A percentile compares a stretch with the other conserved stretches of the same genome.
Conservation (phyloP, 2,888 invertebrate species). For the Kuschelorhynchus macadamiae region DNA sequence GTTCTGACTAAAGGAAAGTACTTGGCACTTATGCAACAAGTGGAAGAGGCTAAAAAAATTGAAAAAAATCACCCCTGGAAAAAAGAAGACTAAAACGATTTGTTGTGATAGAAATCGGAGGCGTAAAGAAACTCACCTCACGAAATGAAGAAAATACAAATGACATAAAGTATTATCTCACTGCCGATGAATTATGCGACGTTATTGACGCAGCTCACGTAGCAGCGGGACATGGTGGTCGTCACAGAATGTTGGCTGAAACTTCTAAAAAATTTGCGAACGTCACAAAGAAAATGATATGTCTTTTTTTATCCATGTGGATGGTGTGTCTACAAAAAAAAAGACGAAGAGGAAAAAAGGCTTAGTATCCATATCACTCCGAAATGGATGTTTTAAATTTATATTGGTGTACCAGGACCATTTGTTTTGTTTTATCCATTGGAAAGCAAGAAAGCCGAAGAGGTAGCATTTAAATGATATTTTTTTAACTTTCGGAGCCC, state of each 20-base stretch:
- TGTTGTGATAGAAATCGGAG: constrained; percentile 18
- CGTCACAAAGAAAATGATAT: no score
- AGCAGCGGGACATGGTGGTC: no score
- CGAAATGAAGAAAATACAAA: constrained; percentile 7
- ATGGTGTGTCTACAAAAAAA: constrained; percentile 29
- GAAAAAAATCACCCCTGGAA: constrained; percentile 10
- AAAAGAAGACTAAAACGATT: constrained; percentile 40
- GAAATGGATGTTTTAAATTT: constrained; percentile 56
- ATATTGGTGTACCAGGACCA: background rate
- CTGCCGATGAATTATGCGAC: constrained; percentile 22
- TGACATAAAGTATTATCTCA: constrained; percentile 6
- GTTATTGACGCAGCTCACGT: constrained; percentile 19
- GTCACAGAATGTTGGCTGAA: no score
- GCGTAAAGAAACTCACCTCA: constrained; percentile 5
- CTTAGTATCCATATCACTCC: no score
- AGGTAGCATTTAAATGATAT: constrained; percentile 50
- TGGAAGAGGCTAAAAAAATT: constrained; percentile 3
- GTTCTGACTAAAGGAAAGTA: constrained; percentile 1
- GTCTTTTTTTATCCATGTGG: no score
- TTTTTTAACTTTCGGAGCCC: constrained; percentile 53
- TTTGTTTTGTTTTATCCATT: constrained; percentile 63
- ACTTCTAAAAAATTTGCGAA: no score
- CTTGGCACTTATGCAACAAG: constrained; percentile 3
- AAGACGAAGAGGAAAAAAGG: no score
- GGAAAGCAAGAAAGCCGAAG: constrained; percentile 56